Conservation (phyloP, 1,140 invertebrate genomes). For the Apis dorsata region DNA sequence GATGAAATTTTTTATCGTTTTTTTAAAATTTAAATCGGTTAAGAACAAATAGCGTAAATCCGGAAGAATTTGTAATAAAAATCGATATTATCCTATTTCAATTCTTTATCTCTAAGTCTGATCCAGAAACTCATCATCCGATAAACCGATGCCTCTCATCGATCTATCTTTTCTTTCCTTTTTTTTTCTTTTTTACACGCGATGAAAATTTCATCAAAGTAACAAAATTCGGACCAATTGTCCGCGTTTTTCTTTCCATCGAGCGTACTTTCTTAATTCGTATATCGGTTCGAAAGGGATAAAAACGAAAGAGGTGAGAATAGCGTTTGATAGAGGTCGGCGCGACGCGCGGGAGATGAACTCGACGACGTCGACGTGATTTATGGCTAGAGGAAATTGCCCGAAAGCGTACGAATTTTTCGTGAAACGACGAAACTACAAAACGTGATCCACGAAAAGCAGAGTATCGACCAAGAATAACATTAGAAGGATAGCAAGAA, state of each 20-base stretch:
- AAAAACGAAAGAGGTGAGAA: conserved; percentile 43
- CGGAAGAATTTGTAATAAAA: too few species aligned
- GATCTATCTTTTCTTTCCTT: too few species aligned
- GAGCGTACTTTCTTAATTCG: neutral
- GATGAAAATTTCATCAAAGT: neutral
- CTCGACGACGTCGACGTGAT: conserved; percentile 62
- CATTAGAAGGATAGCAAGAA: conserved; percentile 56
- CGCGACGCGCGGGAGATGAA: conserved; percentile 47
- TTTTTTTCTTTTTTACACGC: too few species aligned
- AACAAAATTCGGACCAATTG: neutral
- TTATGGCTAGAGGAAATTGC: conserved; percentile 67
- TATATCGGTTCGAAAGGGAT: conserved; percentile 8
- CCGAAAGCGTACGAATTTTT: conserved; percentile 65
- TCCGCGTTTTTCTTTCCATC: neutral
- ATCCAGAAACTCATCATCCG: too few species aligned
- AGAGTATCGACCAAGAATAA: conserved; percentile 56
- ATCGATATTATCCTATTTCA: too few species aligned
- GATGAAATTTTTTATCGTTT: too few species aligned
- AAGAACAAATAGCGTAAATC: too few species aligned
- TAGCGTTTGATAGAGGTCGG: conserved; percentile 51
- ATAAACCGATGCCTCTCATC: too few species aligned
- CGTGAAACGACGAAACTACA: conserved; percentile 54
- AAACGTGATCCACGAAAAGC: conserved; percentile 63
- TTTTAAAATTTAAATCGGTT: too few species aligned
- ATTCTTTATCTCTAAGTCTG: too few species aligned